A percentile compares a stretch with the other conserved stretches of the same genome.
phyloP scores from a whole-genome alignment of 2,797 vertebrate genomes.

The Vireo griseus region DNA sequence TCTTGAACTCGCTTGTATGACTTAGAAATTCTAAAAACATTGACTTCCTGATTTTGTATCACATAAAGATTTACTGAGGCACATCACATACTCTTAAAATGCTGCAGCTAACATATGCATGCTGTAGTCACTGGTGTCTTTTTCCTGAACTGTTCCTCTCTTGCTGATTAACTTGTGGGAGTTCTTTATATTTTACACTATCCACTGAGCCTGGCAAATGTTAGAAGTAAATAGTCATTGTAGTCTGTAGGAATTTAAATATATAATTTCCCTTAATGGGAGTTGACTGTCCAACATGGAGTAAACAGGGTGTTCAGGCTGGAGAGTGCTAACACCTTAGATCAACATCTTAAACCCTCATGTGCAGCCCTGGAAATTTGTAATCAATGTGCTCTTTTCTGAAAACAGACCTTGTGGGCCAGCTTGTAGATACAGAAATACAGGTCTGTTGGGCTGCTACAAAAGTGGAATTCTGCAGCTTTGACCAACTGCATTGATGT shows the following conservation, averaged over 20 bases:
- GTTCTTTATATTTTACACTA: neutral
- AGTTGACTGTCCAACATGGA: neutral
- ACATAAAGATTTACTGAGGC: neutral
- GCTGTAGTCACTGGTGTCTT: neutral
- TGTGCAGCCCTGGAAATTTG: neutral
- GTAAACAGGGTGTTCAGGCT: neutral
- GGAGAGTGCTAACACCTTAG: neutral
- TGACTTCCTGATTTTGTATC: neutral
- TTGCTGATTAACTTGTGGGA: neutral
- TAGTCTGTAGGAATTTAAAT: conserved; percentile 23
- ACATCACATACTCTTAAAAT: neutral
- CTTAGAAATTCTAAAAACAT: neutral
- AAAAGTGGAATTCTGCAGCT: neutral
- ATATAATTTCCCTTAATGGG: neutral
- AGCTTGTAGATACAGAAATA: accelerated
- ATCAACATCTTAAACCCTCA: neutral
- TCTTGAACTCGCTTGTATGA: neutral
- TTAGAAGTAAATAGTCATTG: neutral
- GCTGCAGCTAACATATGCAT: neutral
- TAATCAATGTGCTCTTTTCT: neutral
- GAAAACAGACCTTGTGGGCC: neutral
- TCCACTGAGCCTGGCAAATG: neutral
- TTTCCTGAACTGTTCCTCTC: neutral
- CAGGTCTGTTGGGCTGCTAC: neutral
- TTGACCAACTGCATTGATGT: neutral